phyloP scores from a whole-genome alignment of 2,113 vertebrate species.

The Sorex fumeus region DNA sequence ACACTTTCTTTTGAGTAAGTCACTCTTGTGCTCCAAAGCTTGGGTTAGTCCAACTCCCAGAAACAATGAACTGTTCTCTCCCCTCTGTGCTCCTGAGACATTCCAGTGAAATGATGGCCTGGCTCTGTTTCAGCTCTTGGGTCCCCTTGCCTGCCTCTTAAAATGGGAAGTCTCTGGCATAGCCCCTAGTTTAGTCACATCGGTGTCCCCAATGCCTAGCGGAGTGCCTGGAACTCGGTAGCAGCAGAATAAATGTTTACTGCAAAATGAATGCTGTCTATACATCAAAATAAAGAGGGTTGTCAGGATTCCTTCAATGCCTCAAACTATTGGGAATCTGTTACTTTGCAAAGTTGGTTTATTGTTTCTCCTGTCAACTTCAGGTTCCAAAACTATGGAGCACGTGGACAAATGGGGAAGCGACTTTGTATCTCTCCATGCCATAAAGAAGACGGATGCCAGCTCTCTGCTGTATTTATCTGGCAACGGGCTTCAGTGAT shows the following conservation, averaged over 20 bases:
- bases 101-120: slow-evolving; percentile 1
- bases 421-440: slow-evolving; percentile 79
- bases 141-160: neutral
- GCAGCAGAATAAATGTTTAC: slow-evolving; percentile 66
- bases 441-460: slow-evolving; percentile 84
- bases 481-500: slow-evolving; percentile 76
- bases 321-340: slow-evolving; percentile 83
- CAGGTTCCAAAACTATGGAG: slow-evolving; percentile 81
- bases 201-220: neutral
- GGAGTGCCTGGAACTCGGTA: slow-evolving; percentile 60
- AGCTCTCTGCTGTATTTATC: slow-evolving; percentile 79
- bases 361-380: slow-evolving; percentile 84
- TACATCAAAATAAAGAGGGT: slow-evolving; percentile 79
- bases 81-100: neutral
- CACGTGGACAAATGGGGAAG: slow-evolving; percentile 77
- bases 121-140: slow-evolving; percentile 42
- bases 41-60: neutral
- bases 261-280: slow-evolving; percentile 67
- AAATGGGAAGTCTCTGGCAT: slow-evolving; percentile 2
- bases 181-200: slow-evolving; percentile 3
- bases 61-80: neutral
- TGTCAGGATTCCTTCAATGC: slow-evolving; percentile 79
- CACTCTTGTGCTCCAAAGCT: neutral
- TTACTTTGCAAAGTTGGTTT: slow-evolving; percentile 83
- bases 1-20: slow-evolving; percentile 2